A percentile compares a stretch with the other conserved stretches of the same genome.
Evolutionary conservation across 2,113 vertebrate genomes (phyloP).

Genomic region (Laticauda colubrina): DNA sequence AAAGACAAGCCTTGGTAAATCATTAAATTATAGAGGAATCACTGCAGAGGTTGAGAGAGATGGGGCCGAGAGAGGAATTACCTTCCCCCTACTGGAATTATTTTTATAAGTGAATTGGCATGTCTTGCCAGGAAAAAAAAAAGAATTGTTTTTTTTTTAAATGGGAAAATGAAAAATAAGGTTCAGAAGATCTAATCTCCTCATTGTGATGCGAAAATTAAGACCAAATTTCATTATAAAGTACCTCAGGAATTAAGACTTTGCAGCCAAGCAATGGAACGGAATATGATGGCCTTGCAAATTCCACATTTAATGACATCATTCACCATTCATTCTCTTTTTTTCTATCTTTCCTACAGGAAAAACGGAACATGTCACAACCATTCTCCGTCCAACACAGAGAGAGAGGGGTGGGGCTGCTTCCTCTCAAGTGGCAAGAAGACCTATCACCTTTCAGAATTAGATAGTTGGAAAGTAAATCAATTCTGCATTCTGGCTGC

Average conservation of each 20-base stretch:
- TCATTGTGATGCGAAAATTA: not conserved
- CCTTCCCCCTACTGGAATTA: not conserved
- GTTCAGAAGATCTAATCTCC: not conserved
- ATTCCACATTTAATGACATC: not conserved
- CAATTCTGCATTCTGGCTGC: not conserved
- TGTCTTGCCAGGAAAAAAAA: not conserved
- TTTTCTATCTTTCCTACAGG: not conserved
- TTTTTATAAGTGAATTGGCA: not conserved
- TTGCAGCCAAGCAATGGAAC: not conserved
- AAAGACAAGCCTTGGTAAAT: not conserved
- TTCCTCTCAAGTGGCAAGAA: not conserved
- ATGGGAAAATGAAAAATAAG: not conserved
- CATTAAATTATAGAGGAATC: not conserved
- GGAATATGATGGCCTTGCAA: not conserved
- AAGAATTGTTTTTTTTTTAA: not conserved
- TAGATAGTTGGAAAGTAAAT: not conserved
- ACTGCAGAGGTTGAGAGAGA: not conserved
- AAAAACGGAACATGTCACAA: not conserved
- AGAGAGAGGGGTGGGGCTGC: not conserved
- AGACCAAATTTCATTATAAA: not conserved
- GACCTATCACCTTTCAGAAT: not conserved
- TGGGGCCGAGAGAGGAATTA: not conserved
- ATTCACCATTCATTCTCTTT: not conserved
- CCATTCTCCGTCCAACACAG: not conserved
- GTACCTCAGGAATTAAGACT: not conserved